These are phyloP conservation scores for Poeciliopsis paucimaculata DNA, from an alignment of 2,797 vertebrate genomes.

Conservation along the genomic window DNA sequence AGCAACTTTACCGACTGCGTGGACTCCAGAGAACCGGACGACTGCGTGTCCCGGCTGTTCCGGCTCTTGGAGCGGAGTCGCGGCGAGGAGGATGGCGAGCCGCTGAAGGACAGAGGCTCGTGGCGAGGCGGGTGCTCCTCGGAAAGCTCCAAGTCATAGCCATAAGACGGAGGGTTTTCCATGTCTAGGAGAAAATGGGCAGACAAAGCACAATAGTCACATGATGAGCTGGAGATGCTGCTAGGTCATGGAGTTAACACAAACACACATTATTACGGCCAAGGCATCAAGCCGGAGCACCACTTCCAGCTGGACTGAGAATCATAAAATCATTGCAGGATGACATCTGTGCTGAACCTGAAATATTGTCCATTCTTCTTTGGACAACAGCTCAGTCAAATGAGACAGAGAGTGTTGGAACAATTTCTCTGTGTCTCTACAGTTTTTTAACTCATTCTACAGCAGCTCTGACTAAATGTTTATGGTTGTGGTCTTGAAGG, in stretches of 20 bases:
- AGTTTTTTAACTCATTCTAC: neutral
- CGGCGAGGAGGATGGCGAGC: constrained; percentile 88
- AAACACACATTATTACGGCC: constrained; percentile 16
- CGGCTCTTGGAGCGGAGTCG: constrained; percentile 87
- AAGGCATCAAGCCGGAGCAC: constrained; percentile 1
- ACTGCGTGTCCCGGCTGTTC: constrained; percentile 83
- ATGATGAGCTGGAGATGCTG: constrained; percentile 33
- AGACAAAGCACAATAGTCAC: constrained; percentile 57
- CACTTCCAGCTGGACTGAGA: neutral
- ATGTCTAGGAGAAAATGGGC: constrained; percentile 78
- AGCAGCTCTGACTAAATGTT: neutral
- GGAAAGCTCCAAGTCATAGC: constrained; percentile 83
- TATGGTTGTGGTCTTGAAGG: neutral
- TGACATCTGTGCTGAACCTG: neutral
- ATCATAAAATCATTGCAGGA: neutral
- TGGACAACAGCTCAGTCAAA: neutral
- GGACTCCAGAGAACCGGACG: constrained; percentile 86
- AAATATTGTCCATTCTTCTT: neutral
- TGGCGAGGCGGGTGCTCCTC: constrained; percentile 83
- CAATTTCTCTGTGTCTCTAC: neutral
- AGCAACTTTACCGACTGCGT: constrained; percentile 85
- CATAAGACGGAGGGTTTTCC: constrained; percentile 83
- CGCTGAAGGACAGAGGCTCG: constrained; percentile 86
- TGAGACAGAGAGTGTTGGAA: neutral
- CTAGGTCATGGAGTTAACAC: constrained; percentile 21